Evolutionary conservation across 1,140 invertebrate species (phyloP), one percentile per base, ranked within the genome.

Genomic region (Musca domestica): DNA sequence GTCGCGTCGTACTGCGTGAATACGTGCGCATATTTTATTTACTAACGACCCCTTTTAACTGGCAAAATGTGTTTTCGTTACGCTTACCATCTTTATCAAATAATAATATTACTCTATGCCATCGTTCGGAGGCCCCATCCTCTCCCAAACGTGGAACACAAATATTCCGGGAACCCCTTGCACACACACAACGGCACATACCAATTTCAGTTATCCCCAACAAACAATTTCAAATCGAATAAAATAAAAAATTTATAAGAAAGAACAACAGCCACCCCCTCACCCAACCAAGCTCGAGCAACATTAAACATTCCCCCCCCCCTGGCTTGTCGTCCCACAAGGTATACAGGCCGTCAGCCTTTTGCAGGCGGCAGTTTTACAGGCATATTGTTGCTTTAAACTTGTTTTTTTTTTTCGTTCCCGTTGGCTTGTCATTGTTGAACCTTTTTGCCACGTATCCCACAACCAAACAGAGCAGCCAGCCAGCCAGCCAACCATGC

Each of bases 81-180:
- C 76, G 78, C 78, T 78, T 78, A 78, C 76, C 76, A 78, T 78
- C 76, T 78, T 78, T 78, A 78, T 78, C 76, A 78, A 78, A 78
- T 78, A 78, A 78, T 78, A 78, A 78, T 78, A 78, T 78, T 78
- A 78, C 76, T 64, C 49, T 25, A 64, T 64, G 64, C 64, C 64
- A 27, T 41, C 34, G 10, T 41, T 41, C 22, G 9, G 63, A 72
- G n/a, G 73, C 74, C 72, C 6, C 23, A n/a, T 12, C 23, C 6
- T 27, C 54, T 41, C 2, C 2, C 61, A 64, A 41, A n/a, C 61
- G 15, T 30, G 3, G 9, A 30, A 30, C 3, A 30, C 34, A 41
- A 41, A 41, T 41, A 41, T 41, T 41, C 34, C 10, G 34, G 34
- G 5, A 41, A 41, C 34, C 5, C 34, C 10, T 12, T 5, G 10